Base-by-base conservation (phyloP, 1,140 invertebrate genomes). In the Harlomillsia oculata region DNA sequence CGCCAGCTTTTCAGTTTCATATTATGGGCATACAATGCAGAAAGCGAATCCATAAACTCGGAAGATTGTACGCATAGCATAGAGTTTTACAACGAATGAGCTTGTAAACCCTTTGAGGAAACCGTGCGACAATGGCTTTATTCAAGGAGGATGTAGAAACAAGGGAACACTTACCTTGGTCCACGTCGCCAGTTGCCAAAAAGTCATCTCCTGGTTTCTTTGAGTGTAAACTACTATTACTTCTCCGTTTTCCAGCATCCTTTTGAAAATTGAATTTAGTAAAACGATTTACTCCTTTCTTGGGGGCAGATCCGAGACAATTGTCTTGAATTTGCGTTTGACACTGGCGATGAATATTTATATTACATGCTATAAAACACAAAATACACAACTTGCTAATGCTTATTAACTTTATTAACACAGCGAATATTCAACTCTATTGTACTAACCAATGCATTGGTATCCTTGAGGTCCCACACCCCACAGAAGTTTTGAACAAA, bases 381-480 rank as follows among this genome's bases (percentile, higher is more conserved):
- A 66, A n/a, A 34, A 34, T 9, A 34, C 32, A 34, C 8, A 34
- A 34, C 32, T 34, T 34, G 32, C 32, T 9, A n/a, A n/a, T n/a
- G n/a, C n/a, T n/a, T n/a, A n/a, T n/a, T n/a, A 34, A n/a, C 32
- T 9, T 34, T 9, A 34, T 34, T 8, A 9, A 9, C 32, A 34
- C 32, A 34, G n/a, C 32, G n/a, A 34, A 34, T 34, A 34, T 9
- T 55, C 32, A 44, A 13, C 18, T 28, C 5, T 25, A 13, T 46
- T 46, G 26, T 6, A 46, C 20, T 32, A 16, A 61, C 60, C 60
- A 18, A 44, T 45, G 29, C 60, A 55, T 23, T 63, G 40, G 16
- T 55, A 93, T 59, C 91, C 91, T 74, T 96, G 92, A 55, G 88
- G 87, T 65, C 88, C 89, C 52, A 97, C 84, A 44, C 94, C 94